These are phyloP conservation scores for Agrypnia vestita DNA, from an alignment of 1,140 invertebrate species.

Conservation along the genomic window DNA sequence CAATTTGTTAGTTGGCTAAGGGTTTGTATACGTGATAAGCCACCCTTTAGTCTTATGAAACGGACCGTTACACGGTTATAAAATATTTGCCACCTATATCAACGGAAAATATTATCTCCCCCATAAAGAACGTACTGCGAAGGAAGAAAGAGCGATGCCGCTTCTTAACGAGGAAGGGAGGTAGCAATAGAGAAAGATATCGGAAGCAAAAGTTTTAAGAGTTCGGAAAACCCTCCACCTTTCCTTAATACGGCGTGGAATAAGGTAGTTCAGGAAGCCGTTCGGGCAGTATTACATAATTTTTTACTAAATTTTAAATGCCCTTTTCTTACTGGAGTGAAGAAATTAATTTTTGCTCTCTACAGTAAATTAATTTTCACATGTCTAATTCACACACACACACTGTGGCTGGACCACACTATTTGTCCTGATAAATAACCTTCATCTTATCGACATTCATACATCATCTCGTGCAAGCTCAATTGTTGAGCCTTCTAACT, in stretches of 20 bases:
- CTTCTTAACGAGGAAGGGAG: background rate
- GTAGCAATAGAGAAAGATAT: constrained; percentile 47
- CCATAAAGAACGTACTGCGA: constrained; percentile 52
- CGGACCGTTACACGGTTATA: constrained; percentile 53
- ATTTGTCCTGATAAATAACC: too few species aligned
- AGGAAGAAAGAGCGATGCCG: constrained; percentile 3
- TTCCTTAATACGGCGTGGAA: constrained; percentile 41
- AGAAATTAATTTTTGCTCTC: background rate
- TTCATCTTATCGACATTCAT: too few species aligned
- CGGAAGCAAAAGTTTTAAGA: constrained; percentile 58
- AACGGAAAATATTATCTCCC: constrained; percentile 58
- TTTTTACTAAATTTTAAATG: constrained; percentile 1
- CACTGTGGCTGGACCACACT: too few species aligned
- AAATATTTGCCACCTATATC: constrained; percentile 59
- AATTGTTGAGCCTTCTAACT: too few species aligned
- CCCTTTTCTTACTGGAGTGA: background rate
- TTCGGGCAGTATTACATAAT: background rate
- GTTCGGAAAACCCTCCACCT: constrained; percentile 51
- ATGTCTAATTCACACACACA: too few species aligned
- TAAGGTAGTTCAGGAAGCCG: background rate
- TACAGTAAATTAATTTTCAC: too few species aligned
- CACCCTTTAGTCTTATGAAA: constrained; percentile 39
- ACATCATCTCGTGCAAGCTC: too few species aligned
- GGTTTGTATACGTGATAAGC: constrained; percentile 33
- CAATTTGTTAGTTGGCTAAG: constrained; percentile 20